Evolutionary conservation across 2,888 invertebrate species (phyloP).

Genomic region (Alcis repandata): DNA sequence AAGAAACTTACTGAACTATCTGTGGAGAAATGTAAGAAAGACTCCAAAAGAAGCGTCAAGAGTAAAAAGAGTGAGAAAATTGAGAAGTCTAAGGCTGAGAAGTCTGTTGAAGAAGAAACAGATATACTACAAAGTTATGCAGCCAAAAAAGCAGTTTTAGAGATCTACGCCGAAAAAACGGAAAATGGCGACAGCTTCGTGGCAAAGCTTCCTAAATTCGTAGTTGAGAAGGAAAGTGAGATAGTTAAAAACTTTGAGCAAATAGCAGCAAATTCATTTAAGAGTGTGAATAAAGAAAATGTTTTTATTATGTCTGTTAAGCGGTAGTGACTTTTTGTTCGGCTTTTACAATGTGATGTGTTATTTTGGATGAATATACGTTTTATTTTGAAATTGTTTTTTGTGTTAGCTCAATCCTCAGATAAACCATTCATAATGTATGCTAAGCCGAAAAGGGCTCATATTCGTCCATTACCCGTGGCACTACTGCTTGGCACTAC

Average conservation of each 20-base stretch:
- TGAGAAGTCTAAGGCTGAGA: constrained; percentile 6
- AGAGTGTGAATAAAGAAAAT: constrained; percentile 52
- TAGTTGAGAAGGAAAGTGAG: constrained; percentile 61
- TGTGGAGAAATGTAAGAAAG: constrained; percentile 12
- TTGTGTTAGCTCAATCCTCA: background rate
- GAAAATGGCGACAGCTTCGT: constrained; percentile 61
- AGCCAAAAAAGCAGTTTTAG: constrained; percentile 75
- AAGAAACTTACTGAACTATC: constrained; percentile 5
- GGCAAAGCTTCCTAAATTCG: constrained; percentile 72
- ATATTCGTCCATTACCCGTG: too few relatives aligned
- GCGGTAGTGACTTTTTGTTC: constrained; percentile 43
- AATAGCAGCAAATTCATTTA: constrained; percentile 48
- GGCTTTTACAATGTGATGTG: constrained; percentile 27
- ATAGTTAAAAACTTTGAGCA: constrained; percentile 51
- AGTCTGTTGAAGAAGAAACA: constrained; percentile 48
- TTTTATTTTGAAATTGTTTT: constrained; percentile 14
- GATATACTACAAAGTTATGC: constrained; percentile 73
- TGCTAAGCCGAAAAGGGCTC: too few relatives aligned
- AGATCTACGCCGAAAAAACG: constrained; percentile 71
- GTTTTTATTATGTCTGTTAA: constrained; percentile 57
- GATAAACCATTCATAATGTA: too few relatives aligned
- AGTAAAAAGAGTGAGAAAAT: constrained; percentile 28
- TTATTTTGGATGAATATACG: constrained; percentile 22
- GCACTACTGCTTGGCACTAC: too few relatives aligned
- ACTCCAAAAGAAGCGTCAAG: constrained; percentile 24